Evolutionary conservation across 2,113 vertebrate species (phyloP).

Genomic region (Theristicus caerulescens): DNA sequence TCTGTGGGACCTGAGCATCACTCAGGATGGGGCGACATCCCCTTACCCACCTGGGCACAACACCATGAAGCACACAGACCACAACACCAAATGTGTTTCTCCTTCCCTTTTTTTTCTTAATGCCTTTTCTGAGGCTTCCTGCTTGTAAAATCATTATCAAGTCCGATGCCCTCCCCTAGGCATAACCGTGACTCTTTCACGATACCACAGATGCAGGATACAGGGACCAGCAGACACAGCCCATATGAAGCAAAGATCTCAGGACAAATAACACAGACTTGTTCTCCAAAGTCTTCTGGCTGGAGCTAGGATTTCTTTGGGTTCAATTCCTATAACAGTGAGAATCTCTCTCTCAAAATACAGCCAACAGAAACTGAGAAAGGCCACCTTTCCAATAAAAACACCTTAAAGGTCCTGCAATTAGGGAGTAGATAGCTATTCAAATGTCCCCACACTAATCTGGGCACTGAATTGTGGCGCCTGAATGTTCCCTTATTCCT

Average conservation of each 20-base stretch:
- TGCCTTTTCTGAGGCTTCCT: neutral
- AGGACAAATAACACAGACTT: neutral
- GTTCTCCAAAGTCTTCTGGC: neutral
- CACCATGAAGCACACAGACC: neutral
- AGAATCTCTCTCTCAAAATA: neutral
- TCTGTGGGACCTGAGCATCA: neutral
- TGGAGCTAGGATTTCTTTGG: neutral
- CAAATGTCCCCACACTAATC: neutral
- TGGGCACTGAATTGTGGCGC: neutral
- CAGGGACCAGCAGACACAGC: neutral
- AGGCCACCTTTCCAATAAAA: neutral
- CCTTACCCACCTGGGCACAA: accelerated
- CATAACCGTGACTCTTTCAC: neutral
- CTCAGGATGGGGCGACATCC: neutral
- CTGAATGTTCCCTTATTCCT: neutral
- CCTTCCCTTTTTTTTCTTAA: neutral
- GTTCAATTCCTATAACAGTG: neutral
- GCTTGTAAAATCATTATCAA: neutral
- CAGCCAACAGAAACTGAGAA: neutral
- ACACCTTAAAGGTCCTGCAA: neutral
- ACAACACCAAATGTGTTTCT: neutral
- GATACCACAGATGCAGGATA: neutral
- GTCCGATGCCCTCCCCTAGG: neutral
- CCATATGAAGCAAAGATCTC: neutral
- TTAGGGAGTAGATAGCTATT: neutral